These are phyloP conservation scores for Nothoprocta perdicaria DNA, from an alignment of 2,113 vertebrate genomes.

Conservation along the genomic window DNA sequence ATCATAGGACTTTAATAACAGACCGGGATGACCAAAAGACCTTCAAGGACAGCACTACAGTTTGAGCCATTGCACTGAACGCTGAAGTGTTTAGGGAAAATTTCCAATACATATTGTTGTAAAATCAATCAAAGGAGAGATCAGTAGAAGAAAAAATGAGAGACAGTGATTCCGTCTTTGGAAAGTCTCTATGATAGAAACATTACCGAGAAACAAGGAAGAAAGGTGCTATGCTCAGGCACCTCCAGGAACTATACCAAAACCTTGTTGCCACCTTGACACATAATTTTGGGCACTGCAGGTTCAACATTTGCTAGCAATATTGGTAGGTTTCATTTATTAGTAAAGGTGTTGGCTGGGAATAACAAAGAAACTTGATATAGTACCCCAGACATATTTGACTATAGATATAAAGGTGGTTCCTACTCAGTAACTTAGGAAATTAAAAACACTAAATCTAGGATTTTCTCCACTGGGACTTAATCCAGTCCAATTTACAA, in stretches of 20 bases:
- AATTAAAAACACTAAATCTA: slow-evolving; percentile 78
- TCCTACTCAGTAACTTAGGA: slow-evolving; percentile 74
- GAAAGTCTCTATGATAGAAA: background rate
- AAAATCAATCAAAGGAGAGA: background rate
- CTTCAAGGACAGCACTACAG: background rate
- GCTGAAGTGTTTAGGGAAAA: background rate
- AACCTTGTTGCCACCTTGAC: rapidly evolving
- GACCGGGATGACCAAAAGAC: background rate
- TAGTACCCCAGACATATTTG: slow-evolving; percentile 26
- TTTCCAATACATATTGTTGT: background rate
- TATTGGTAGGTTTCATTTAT: background rate
- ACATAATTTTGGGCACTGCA: background rate
- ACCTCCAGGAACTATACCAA: background rate
- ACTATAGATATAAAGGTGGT: slow-evolving; percentile 57
- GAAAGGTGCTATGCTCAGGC: background rate
- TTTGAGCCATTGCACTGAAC: background rate
- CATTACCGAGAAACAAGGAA: background rate
- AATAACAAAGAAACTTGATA: slow-evolving; percentile 51
- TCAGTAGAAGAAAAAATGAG: background rate
- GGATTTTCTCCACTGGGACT: slow-evolving; percentile 70
- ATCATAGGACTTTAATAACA: background rate
- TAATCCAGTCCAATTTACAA: slow-evolving; percentile 73
- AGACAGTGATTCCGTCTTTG: background rate
- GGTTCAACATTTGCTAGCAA: background rate
- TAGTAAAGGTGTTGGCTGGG: background rate